Evolutionary conservation across 1,140 invertebrate genomes (phyloP).

Genomic region (Anagrus nilaparvatae): DNA sequence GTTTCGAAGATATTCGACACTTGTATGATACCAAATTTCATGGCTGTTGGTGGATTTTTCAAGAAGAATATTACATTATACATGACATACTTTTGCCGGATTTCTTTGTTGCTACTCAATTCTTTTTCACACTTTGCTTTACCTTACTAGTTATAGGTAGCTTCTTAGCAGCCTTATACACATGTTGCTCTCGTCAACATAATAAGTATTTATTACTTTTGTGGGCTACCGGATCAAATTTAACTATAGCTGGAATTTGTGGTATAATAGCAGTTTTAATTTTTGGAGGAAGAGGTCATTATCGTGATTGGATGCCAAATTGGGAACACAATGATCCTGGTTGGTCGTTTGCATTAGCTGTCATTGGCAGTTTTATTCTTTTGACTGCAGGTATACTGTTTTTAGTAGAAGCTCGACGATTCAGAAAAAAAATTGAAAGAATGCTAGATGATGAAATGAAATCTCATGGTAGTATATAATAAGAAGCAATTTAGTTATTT

Average conservation of each 20-base stretch:
- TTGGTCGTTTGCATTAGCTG: conserved; percentile 85
- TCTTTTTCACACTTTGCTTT: conserved; percentile 81
- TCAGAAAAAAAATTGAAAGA: conserved; percentile 56
- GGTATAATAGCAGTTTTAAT: conserved; percentile 63
- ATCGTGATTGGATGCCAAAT: conserved; percentile 91
- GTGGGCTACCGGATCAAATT: conserved; percentile 58
- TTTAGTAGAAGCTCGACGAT: conserved; percentile 69
- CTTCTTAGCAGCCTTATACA: conserved; percentile 60
- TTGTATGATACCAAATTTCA: conserved; percentile 68
- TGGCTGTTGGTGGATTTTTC: conserved; percentile 87
- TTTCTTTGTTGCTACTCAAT: conserved; percentile 88
- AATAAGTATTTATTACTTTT: conserved; percentile 65
- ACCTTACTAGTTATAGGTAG: conserved; percentile 63
- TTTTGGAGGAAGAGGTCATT: conserved; percentile 83
- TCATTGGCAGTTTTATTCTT: conserved; percentile 63
- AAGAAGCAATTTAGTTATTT: too few relatives aligned
- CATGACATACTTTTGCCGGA: conserved; percentile 71
- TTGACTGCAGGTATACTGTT: conserved; percentile 67
- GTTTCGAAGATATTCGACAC: conserved; percentile 71
- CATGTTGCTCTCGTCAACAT: conserved; percentile 67
- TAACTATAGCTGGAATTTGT: conserved; percentile 61
- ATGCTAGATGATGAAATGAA: conserved; percentile 42
- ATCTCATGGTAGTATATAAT: conserved; percentile 36
- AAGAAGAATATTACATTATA: conserved; percentile 87
- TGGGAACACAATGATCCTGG: conserved; percentile 93